Evolutionary conservation across 2,888 invertebrate species (phyloP).

Genomic region (Cephus spinipes): DNA sequence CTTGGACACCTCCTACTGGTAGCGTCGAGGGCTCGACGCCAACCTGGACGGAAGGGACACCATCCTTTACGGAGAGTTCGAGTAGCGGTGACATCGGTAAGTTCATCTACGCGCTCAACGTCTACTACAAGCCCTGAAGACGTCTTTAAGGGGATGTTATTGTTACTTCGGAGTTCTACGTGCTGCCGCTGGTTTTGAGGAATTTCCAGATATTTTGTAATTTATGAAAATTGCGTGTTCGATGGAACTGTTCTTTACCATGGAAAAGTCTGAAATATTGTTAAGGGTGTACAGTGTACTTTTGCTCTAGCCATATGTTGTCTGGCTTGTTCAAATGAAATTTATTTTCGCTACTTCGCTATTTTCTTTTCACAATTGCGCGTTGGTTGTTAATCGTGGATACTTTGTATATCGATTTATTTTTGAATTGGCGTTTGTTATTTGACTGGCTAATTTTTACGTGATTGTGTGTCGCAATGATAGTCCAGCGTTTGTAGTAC

Average conservation of each 20-base stretch:
- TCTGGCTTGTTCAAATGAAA: neutral
- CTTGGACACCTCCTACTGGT: constrained; percentile 85
- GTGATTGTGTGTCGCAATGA: neutral
- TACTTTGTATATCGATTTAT: neutral
- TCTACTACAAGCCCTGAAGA: constrained; percentile 50
- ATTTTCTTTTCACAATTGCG: neutral
- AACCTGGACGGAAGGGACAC: constrained; percentile 99
- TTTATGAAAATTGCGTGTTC: neutral
- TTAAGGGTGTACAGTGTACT: neutral
- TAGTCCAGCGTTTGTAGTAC: neutral
- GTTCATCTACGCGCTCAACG: constrained; percentile 62
- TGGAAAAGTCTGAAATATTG: neutral
- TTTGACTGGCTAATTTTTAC: neutral
- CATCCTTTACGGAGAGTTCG: constrained; percentile 97
- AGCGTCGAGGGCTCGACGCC: constrained; percentile 92
- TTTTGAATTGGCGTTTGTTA: neutral
- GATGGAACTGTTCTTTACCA: neutral
- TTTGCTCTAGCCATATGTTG: neutral
- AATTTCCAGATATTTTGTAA: neutral
- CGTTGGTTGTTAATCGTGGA: neutral
- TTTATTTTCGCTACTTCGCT: neutral
- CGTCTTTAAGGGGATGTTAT: neutral
- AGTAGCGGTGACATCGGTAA: constrained; percentile 90
- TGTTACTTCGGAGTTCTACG: neutral
- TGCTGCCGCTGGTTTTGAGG: neutral